These are phyloP conservation scores for Homarus gammarus DNA, from an alignment of 2,888 invertebrate genomes.

Conservation along the genomic window DNA sequence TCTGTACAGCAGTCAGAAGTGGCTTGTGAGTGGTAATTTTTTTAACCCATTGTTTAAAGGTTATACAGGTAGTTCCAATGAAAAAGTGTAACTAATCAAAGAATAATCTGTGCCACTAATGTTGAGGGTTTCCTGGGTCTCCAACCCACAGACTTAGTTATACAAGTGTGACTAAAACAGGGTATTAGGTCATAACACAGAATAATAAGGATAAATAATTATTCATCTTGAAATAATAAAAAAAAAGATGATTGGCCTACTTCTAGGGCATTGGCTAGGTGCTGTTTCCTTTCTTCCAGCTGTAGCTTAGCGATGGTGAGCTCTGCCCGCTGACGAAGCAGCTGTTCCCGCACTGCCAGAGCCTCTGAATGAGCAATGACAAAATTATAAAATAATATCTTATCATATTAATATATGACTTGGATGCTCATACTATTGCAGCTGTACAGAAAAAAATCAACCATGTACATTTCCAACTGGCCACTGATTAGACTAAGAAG, in stretches of 20 bases:
- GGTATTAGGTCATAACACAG: too few species aligned
- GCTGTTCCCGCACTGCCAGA: slow-evolving; percentile 47
- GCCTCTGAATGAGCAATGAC: slow-evolving; percentile 52
- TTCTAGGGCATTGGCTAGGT: slow-evolving; percentile 46
- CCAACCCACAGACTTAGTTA: too few species aligned
- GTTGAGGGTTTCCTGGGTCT: too few species aligned
- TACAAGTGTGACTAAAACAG: too few species aligned
- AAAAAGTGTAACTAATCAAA: too few species aligned
- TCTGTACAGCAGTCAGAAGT: too few species aligned
- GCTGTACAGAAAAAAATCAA: not conserved
- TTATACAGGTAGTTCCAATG: too few species aligned
- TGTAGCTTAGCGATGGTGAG: slow-evolving; percentile 64
- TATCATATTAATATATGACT: not conserved
- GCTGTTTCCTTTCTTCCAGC: slow-evolving; percentile 58
- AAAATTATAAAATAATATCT: slow-evolving; percentile 3
- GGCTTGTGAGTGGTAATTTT: too few species aligned
- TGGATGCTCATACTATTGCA: not conserved
- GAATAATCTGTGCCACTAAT: too few species aligned
- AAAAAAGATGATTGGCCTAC: slow-evolving; percentile 21
- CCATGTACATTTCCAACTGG: not conserved
- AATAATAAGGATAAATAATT: not conserved
- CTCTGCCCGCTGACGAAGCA: slow-evolving; percentile 66
- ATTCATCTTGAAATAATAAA: not conserved
- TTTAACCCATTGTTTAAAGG: too few species aligned
- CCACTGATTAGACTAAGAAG: not conserved